A percentile compares a stretch with the other conserved stretches of the same genome.
phyloP scores from a whole-genome alignment of 2,113 vertebrate genomes.

The Aptenodytes forsteri region DNA sequence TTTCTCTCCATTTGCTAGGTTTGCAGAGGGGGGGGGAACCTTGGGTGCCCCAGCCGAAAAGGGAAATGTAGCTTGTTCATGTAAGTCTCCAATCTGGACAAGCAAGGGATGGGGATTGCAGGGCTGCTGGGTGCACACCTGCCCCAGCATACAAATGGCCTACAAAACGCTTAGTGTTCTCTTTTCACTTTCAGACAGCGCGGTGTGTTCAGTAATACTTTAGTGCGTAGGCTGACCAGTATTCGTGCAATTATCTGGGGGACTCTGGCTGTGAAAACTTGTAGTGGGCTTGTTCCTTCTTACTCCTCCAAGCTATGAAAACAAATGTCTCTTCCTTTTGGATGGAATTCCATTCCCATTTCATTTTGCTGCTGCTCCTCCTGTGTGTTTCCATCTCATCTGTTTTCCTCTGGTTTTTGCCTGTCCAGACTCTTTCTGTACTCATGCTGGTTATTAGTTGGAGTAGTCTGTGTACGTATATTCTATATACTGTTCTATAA shows the following conservation, averaged over 20 bases:
- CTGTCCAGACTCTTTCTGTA: not conserved
- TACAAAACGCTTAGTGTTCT: not conserved
- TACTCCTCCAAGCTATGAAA: not conserved
- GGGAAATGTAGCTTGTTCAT: not conserved
- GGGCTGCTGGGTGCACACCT: not conserved
- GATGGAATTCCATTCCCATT: not conserved
- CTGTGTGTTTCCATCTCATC: not conserved
- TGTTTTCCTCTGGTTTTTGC: not conserved
- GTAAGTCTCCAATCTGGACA: not conserved
- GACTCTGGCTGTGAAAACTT: not conserved
- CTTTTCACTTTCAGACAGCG: not conserved
- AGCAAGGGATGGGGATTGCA: not conserved
- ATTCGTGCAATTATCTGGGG: not conserved
- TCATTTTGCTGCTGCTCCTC: not conserved
- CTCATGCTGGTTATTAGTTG: not conserved
- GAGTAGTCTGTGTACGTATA: not conserved
- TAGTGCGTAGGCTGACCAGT: not conserved
- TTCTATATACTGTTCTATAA: not conserved
- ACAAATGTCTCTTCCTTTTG: not conserved
- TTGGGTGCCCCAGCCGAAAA: not conserved
- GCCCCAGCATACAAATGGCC: not conserved
- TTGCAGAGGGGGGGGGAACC: not conserved
- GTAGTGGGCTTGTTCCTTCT: not conserved
- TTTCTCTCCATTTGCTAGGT: not conserved
- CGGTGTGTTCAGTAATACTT: not conserved